These are phyloP conservation scores for Apostichopus japonicus DNA, from an alignment of 35 echinoderm and acorn worm species.

Conservation along the genomic window DNA sequence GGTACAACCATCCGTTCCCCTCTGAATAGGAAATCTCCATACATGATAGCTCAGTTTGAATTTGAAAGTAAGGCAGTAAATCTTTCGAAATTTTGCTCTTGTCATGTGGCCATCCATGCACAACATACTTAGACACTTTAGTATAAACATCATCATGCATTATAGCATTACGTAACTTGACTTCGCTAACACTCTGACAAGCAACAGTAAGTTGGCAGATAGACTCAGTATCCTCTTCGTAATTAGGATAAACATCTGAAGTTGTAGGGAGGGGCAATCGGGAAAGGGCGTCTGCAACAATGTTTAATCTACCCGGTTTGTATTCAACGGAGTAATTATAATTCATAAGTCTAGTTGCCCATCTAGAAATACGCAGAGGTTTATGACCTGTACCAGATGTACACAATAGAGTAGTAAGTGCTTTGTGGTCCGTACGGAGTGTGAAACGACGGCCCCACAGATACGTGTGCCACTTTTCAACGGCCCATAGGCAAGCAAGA, in stretches of 20 bases:
- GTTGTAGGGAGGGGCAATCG: background rate
- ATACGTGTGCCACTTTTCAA: slow-evolving; percentile 69
- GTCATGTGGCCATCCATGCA: background rate
- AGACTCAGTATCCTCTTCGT: background rate
- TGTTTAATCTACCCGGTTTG: background rate
- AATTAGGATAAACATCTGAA: background rate
- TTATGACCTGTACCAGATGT: slow-evolving; percentile 10
- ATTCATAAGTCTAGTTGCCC: background rate
- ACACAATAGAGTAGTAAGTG: slow-evolving; percentile 32
- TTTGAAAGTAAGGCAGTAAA: background rate
- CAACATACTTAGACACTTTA: background rate
- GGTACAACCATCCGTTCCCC: slow-evolving; percentile 64
- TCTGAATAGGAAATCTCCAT: slow-evolving; percentile 31
- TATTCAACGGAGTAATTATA: background rate
- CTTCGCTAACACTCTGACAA: background rate
- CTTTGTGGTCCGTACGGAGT: slow-evolving; percentile 69
- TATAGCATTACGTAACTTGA: background rate
- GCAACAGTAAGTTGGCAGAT: background rate
- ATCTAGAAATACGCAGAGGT: background rate
- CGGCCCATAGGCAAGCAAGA: slow-evolving; percentile 61
- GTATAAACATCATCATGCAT: background rate
- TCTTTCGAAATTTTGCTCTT: background rate
- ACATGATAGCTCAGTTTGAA: slow-evolving; percentile 65
- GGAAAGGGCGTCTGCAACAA: background rate
- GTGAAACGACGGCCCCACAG: slow-evolving; percentile 58